A percentile compares a stretch with the other conserved stretches of the same genome.
phyloP scores from a whole-genome alignment of 2,888 invertebrate genomes.

The Sericinus montela region DNA sequence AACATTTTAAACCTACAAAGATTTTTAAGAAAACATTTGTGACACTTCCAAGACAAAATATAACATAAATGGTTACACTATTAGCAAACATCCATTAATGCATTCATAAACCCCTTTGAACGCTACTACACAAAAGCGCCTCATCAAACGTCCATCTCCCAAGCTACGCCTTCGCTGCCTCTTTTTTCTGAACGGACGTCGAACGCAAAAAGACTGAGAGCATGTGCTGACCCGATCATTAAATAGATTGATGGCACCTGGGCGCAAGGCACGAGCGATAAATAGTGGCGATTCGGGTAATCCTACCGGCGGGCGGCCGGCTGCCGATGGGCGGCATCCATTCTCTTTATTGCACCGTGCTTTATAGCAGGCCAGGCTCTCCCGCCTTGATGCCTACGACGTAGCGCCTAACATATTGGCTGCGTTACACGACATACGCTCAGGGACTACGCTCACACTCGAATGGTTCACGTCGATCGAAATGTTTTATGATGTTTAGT shows the following conservation, averaged over 20 bases:
- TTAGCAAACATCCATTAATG: conserved; percentile 47
- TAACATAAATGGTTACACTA: too few species aligned
- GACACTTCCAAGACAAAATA: too few species aligned
- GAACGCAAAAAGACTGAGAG: conserved; percentile 70
- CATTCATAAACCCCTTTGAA: conserved; percentile 65
- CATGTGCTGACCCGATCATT: conserved; percentile 79
- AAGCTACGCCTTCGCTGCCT: conserved; percentile 49
- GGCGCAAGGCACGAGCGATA: conserved; percentile 76
- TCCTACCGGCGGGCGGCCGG: conserved; percentile 67
- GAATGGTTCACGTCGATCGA: neutral
- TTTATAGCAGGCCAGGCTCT: conserved; percentile 65
- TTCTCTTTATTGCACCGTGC: conserved; percentile 79
- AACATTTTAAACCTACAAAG: too few species aligned
- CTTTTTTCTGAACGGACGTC: conserved; percentile 57
- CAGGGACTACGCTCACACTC: conserved; percentile 11
- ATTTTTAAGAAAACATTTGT: too few species aligned
- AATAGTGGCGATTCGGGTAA: conserved; percentile 79
- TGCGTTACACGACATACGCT: conserved; percentile 35
- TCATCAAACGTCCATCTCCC: conserved; percentile 77
- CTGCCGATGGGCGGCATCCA: conserved; percentile 76
- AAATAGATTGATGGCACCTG: conserved; percentile 80
- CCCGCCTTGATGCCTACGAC: conserved; percentile 67
- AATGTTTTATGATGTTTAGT: neutral
- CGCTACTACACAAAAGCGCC: conserved; percentile 71
- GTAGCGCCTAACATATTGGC: conserved; percentile 65